Percentiles rank a stretch among this genome's conserved stretches.
Evolutionary conservation across 2,113 vertebrate genomes (phyloP).

Genomic region (Pipa parva): DNA sequence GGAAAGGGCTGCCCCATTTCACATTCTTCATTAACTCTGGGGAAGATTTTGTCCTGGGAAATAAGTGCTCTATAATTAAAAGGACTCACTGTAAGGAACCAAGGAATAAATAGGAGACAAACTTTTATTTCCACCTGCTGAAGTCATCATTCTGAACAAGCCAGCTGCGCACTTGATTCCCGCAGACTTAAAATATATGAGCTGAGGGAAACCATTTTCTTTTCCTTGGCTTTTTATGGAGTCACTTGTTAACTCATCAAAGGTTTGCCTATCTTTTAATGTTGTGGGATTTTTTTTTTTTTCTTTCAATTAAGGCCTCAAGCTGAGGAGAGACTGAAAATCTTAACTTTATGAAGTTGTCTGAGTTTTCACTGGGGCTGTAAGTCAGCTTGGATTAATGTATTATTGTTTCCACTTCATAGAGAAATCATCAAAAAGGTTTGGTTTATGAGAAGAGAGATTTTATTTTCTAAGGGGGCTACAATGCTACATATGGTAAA

Average conservation of each 20-base stretch:
- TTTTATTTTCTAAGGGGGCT: too few species aligned
- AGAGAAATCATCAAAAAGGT: too few species aligned
- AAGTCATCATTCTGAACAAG: not conserved
- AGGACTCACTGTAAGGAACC: not conserved
- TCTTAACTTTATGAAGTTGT: too few species aligned
- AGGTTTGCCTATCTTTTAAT: not conserved
- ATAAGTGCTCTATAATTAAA: slow-evolving; percentile 30
- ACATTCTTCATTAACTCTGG: slow-evolving; percentile 20
- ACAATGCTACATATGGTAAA: too few species aligned
- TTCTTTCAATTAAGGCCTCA: not conserved
- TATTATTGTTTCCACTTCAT: too few species aligned
- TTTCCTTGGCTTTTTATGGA: not conserved
- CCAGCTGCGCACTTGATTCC: slow-evolving; percentile 7
- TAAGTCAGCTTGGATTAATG: too few species aligned
- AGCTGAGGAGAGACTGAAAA: too few species aligned
- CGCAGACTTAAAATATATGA: not conserved
- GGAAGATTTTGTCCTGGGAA: slow-evolving; percentile 29
- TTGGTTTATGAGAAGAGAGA: too few species aligned
- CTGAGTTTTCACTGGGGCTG: not conserved
- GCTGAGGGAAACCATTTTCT: not conserved
- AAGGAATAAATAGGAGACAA: slow-evolving; percentile 19
- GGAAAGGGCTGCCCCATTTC: too few species aligned
- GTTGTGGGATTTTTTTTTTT: not conserved
- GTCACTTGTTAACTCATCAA: not conserved
- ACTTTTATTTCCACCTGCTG: slow-evolving; percentile 18